Evolutionary conservation across 2,888 invertebrate genomes (phyloP), one percentile per base, ranked within the genome.

Genomic region (Eupithecia tripunctaria): DNA sequence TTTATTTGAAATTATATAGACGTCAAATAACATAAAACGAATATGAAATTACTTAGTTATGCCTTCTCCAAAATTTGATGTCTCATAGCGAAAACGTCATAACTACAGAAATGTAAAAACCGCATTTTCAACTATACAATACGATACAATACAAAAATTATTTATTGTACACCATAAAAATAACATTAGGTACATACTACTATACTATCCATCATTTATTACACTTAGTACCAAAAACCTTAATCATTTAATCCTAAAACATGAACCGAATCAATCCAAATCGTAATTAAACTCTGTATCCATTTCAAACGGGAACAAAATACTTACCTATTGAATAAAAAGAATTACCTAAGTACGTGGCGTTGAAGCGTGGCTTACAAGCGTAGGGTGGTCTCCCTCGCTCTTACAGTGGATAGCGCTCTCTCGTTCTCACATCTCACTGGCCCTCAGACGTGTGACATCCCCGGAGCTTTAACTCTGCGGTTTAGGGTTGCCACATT

Each of bases 401-500:
- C 5, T 69, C 85, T 59, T 84, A 83, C 47, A 67, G 72, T 14
- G 25, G 68, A 51, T 84, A 68, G 76, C 72, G 79, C 72, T 67
- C 76, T 91, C 89, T 81, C 88, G 78, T 86, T 93, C 89, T 87
- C 88, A 91, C 91, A 89, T 90, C 91, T 92, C 91, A 86, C 89
- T 91, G 91, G 88, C 88, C 86, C 89, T 89, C 89, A 89, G 86
- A 90, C 89, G 89, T 91, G 91, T 91, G 91, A 92, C 92, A 93
- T 92, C 93, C 92, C 93, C 87, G 90, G 89, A 91, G 91, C 86
- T 90, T 85, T 90, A 89, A 89, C 88, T 88, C 84, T 87, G 86
- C 78, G 84, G 84, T 84, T 79, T 82, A 90, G 89, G 90, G 90
- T 82, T 90, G 89, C 78, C 75, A 73, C 76, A 12, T 0, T 43